Conservation (phyloP, 2,888 invertebrate genomes). For the Metalampra italica region DNA sequence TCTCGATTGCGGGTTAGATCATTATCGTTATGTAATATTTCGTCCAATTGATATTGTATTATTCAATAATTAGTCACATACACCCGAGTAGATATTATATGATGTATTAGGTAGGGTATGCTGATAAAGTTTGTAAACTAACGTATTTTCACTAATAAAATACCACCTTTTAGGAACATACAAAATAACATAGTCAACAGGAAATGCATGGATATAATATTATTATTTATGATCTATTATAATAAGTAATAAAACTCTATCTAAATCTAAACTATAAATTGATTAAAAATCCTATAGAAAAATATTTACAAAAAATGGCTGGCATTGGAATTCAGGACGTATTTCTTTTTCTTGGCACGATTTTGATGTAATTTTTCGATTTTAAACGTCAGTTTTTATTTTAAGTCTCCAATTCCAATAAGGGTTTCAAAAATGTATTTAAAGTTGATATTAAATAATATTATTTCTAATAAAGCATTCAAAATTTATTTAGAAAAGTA, state of each 20-base stretch:
- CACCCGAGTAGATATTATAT: too few relatives aligned
- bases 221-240: background rate
- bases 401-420: background rate
- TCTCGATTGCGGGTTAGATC: too few relatives aligned
- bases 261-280: slow-evolving; percentile 24
- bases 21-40: too few relatives aligned
- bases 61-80: too few relatives aligned
- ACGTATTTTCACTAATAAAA: background rate
- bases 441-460: background rate
- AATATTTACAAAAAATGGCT: slow-evolving; percentile 50
- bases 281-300: slow-evolving; percentile 50
- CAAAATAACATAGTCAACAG: slow-evolving; percentile 2
- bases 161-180: background rate
- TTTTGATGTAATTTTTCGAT: slow-evolving; percentile 32
- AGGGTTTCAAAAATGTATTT: background rate
- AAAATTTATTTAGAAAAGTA: background rate
- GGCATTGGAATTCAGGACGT: slow-evolving; percentile 42
- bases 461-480: background rate
- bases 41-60: too few relatives aligned
- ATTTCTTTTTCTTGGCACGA: slow-evolving; percentile 42
- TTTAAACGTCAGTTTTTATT: background rate
- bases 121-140: too few relatives aligned
- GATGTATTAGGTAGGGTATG: too few relatives aligned
- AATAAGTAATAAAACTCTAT: background rate
- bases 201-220: background rate